Evolutionary conservation across 1,140 invertebrate species (phyloP).

Genomic region (Elymnias hypermnestra): DNA sequence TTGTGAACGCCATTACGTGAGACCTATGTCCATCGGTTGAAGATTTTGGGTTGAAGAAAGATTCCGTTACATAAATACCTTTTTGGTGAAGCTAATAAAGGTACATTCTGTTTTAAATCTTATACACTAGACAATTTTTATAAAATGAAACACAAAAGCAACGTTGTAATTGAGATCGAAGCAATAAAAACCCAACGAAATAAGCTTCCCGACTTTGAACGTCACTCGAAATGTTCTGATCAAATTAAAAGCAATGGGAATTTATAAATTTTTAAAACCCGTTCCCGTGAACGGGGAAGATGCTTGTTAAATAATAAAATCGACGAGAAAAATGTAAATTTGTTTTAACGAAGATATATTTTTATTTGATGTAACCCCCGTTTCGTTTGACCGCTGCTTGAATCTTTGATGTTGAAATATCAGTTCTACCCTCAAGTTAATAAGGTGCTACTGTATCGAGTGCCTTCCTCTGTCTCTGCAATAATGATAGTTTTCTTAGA

Average conservation of each 20-base stretch:
- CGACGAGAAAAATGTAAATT: slow-evolving; percentile 52
- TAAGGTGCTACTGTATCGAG: slow-evolving; percentile 1
- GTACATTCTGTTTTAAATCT: too few species aligned
- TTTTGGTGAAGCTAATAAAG: too few species aligned
- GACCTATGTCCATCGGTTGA: too few species aligned
- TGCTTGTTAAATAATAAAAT: slow-evolving; percentile 31
- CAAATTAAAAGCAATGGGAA: slow-evolving; percentile 29
- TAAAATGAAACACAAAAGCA: not conserved
- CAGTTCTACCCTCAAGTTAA: slow-evolving; percentile 11
- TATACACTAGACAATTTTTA: not conserved
- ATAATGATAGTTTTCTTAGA: slow-evolving; percentile 17
- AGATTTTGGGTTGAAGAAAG: too few species aligned
- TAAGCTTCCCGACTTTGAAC: slow-evolving; percentile 1
- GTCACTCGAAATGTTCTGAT: slow-evolving; percentile 21
- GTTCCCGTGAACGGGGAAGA: slow-evolving; percentile 13
- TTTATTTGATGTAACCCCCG: slow-evolving; percentile 37
- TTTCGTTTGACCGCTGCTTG: slow-evolving; percentile 36
- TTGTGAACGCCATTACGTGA: too few species aligned
- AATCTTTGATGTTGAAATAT: slow-evolving; percentile 17
- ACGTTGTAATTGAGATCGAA: not conserved
- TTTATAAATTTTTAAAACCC: slow-evolving; percentile 17
- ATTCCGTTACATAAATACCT: too few species aligned
- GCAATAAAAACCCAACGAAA: slow-evolving; percentile 1
- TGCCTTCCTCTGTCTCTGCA: slow-evolving; percentile 7
- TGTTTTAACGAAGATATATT: slow-evolving; percentile 51